Evolutionary conservation across 2,797 vertebrate species (phyloP).

Genomic region (Catostomus latipinnis): DNA sequence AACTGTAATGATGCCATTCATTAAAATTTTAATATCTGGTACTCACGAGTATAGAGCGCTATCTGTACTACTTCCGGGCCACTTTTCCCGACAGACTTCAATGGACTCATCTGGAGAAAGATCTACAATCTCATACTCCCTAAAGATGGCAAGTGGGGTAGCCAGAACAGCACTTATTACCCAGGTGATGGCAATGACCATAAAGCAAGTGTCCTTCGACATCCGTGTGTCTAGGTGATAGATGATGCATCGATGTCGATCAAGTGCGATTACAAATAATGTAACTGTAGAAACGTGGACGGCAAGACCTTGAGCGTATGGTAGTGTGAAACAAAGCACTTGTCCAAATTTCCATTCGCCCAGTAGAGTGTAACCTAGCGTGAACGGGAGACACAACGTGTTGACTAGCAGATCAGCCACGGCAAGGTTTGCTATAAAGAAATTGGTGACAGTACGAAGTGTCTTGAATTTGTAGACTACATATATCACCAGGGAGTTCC

Average conservation of each 20-base stretch:
- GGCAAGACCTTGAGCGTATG: conserved; percentile 91
- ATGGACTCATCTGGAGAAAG: conserved; percentile 87
- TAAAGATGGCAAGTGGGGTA: conserved; percentile 92
- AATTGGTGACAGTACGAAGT: conserved; percentile 94
- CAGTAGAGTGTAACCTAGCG: conserved; percentile 89
- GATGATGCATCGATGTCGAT: conserved; percentile 89
- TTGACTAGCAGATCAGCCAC: conserved; percentile 93
- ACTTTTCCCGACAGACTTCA: conserved; percentile 89
- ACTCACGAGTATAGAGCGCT: conserved; percentile 83
- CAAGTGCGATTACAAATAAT: conserved; percentile 92
- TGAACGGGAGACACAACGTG: conserved; percentile 92
- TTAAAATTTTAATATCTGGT: conserved; percentile 38
- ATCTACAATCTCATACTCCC: conserved; percentile 87
- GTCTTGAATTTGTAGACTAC: conserved; percentile 92
- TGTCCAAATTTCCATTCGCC: conserved; percentile 92
- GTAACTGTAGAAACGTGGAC: conserved; percentile 94
- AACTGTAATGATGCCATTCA: conserved; percentile 15
- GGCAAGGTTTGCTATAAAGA: conserved; percentile 94
- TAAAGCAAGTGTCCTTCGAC: conserved; percentile 88
- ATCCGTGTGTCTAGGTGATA: conserved; percentile 93
- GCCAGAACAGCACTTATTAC: conserved; percentile 88
- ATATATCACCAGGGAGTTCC: conserved; percentile 92
- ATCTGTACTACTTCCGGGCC: conserved; percentile 86
- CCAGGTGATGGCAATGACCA: conserved; percentile 91
- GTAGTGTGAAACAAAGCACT: conserved; percentile 89